Percentiles rank a stretch among this genome's conserved stretches.
These are phyloP conservation scores for Siniperca knerii DNA, from an alignment of 2,113 vertebrate species.

Conservation along the genomic window DNA sequence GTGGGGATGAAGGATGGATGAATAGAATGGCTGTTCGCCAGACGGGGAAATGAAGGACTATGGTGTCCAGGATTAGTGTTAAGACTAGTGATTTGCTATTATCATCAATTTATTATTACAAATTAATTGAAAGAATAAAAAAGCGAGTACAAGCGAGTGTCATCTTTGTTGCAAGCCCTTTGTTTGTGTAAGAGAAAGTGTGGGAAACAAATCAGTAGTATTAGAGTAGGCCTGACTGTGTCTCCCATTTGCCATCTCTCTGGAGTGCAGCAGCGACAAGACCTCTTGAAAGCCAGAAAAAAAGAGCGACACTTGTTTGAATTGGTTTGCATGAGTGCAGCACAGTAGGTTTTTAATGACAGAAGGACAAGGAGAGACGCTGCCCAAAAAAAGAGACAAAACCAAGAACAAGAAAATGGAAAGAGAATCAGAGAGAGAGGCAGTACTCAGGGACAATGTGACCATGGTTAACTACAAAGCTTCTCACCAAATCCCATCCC, in stretches of 20 bases:
- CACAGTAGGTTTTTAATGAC: slow-evolving; percentile 1
- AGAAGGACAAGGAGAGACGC: not conserved
- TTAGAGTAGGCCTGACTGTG: slow-evolving; percentile 10
- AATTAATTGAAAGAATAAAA: not conserved
- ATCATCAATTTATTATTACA: too few species aligned
- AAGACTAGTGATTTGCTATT: too few species aligned
- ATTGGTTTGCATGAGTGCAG: slow-evolving; percentile 36
- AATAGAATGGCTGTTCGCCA: too few species aligned
- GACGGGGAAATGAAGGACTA: not conserved
- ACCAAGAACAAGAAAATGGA: not conserved
- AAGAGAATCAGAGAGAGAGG: not conserved
- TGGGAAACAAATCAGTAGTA: not conserved
- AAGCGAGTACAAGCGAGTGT: too few species aligned
- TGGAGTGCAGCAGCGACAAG: slow-evolving; percentile 33
- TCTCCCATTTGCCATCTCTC: slow-evolving; percentile 36
- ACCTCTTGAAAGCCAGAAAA: slow-evolving; percentile 23
- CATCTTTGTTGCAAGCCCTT: not conserved
- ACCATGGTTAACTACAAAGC: slow-evolving; percentile 50
- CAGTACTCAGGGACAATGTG: slow-evolving; percentile 24
- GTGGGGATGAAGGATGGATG: not conserved
- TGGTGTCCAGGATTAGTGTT: too few species aligned
- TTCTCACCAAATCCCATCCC: slow-evolving; percentile 26
- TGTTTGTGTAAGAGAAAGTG: not conserved
- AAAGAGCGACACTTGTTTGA: slow-evolving; percentile 38
- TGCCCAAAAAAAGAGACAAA: not conserved